These are phyloP conservation scores for Psammodynastes pulverulentus DNA, from an alignment of 2,113 vertebrate genomes.

Conservation along the genomic window DNA sequence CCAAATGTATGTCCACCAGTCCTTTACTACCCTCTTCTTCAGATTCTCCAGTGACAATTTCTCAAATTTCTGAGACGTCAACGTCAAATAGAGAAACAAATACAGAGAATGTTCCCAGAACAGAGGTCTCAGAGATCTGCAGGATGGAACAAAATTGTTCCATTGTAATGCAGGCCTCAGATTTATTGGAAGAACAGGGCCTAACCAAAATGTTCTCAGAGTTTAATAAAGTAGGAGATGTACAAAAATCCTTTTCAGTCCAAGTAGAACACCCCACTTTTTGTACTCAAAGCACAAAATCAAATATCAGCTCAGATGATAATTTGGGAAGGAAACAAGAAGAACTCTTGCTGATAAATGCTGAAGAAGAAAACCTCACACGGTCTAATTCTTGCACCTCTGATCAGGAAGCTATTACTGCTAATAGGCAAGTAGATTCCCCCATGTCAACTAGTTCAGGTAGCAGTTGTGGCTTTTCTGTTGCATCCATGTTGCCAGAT, in stretches of 20 bases:
- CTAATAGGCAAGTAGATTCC: slow-evolving; percentile 84
- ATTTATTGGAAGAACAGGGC: slow-evolving; percentile 70
- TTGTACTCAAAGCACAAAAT: slow-evolving; percentile 65
- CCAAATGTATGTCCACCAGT: slow-evolving; percentile 36
- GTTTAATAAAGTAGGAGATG: slow-evolving; percentile 65
- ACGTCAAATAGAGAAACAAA: slow-evolving; percentile 46
- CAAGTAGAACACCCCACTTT: slow-evolving; percentile 63
- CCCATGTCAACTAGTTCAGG: slow-evolving; percentile 82
- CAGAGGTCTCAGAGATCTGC: slow-evolving; percentile 56
- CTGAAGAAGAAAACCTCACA: slow-evolving; percentile 64
- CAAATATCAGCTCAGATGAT: slow-evolving; percentile 49
- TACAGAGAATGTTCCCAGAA: slow-evolving; percentile 51
- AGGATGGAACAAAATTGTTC: slow-evolving; percentile 34
- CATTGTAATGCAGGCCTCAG: slow-evolving; percentile 54
- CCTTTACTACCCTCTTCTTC: slow-evolving; percentile 39
- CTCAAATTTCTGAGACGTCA: slow-evolving; percentile 56
- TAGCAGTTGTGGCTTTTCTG: slow-evolving; percentile 87
- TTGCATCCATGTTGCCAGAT: slow-evolving; percentile 92
- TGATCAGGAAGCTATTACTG: slow-evolving; percentile 77
- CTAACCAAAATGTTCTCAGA: slow-evolving; percentile 72
- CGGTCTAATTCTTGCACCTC: slow-evolving; percentile 79
- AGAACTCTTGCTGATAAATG: slow-evolving; percentile 68
- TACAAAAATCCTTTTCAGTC: slow-evolving; percentile 57
- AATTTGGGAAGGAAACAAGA: slow-evolving; percentile 67
- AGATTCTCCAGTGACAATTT: slow-evolving; percentile 44